Base-by-base conservation (phyloP, 2,888 invertebrate species). In the Campoplex capitator region DNA sequence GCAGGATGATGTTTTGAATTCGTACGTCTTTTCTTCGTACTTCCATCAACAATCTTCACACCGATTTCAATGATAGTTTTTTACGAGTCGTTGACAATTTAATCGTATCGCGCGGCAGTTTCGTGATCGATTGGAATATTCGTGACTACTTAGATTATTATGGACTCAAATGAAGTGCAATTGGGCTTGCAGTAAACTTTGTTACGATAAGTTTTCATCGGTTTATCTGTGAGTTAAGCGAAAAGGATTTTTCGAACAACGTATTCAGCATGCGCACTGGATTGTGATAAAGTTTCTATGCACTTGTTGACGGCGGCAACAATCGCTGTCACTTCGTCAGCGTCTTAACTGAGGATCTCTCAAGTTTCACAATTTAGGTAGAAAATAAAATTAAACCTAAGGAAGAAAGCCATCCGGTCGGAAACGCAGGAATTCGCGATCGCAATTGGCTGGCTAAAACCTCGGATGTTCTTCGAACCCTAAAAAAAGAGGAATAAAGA, bases 211-310 rank as follows among this genome's bases (percentile, higher is more conserved):
- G 54, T 67, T 62, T 42, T 13, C 6, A 54, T 71, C 48, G 18
- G 2, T 32, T 77, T 28, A 58, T 16, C 51, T 42, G 42, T 38
- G 9, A 28, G 16, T 78, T 51, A 28, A 23, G 83, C 28, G 13
- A 4, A 35, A 54, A 74, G 28, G 70, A 28, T 67, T 78, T 16
- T 9, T 18, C 42, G 23, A 32, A 48, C 51, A 54, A 73, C 48
- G 51, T 32, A 51, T 54, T 74, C 35, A 51, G 78, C 68, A 77
- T 79, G 79, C 62, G 51, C 58, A 70, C 16, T 75, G 51, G 80
- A 76, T 65, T 67, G 83, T 79, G 83, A 85, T 67, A 48, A 73
- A 67, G 67, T 54, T 48, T 18, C 13, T 35, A 67, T 67, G 56
- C 28, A 48, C 71, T 83, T 76, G 70, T 76, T n/a, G 51, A 68